These are phyloP conservation scores for Caracal caracal DNA, from an alignment of 2,113 vertebrate genomes.

Conservation along the genomic window DNA sequence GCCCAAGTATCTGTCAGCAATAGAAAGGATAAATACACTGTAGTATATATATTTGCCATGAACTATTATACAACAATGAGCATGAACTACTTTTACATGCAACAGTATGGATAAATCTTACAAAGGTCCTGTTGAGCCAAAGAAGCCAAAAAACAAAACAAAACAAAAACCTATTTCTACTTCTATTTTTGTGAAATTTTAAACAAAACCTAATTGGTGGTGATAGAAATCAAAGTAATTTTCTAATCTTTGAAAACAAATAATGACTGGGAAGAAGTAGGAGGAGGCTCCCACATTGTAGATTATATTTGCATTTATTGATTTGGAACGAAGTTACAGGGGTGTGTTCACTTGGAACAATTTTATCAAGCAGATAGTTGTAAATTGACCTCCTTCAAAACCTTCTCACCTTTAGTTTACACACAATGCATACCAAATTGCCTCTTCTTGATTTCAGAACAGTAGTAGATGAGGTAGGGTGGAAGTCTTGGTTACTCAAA, in stretches of 20 bases:
- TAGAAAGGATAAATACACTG: not conserved
- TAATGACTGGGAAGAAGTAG: not conserved
- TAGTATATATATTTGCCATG: not conserved
- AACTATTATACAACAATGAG: not conserved
- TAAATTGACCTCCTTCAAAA: not conserved
- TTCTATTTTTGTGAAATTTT: not conserved
- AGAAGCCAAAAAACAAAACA: not conserved
- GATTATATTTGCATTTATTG: not conserved
- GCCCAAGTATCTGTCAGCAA: not conserved
- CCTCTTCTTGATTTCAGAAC: not conserved
- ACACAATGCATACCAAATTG: not conserved
- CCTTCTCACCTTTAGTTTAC: not conserved
- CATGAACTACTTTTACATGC: not conserved
- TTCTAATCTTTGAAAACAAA: not conserved
- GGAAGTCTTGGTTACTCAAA: not conserved
- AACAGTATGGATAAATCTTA: not conserved
- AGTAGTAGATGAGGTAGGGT: not conserved
- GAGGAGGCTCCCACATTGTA: not conserved
- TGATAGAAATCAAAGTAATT: not conserved
- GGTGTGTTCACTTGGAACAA: not conserved
- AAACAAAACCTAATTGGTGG: not conserved
- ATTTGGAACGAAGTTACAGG: not conserved
- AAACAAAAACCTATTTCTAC: not conserved
- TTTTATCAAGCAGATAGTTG: not conserved
- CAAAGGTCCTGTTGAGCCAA: not conserved